Conservation (phyloP, 2,888 invertebrate genomes). For the Drosophila subsilvestris region DNA sequence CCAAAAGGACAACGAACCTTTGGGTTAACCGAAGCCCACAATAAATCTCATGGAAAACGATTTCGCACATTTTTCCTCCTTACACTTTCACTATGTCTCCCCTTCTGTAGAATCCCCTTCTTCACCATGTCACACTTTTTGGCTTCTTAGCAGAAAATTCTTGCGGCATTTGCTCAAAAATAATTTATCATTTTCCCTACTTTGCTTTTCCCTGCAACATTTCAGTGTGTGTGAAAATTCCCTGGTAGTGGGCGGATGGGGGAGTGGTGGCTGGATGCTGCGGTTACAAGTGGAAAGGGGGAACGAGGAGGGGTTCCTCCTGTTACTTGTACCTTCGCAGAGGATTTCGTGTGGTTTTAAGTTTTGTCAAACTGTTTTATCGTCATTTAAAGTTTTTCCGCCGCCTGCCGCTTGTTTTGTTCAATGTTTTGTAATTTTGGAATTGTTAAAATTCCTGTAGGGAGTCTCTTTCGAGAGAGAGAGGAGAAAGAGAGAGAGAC, state of each 20-base stretch:
- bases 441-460: constrained; percentile 55
- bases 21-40: constrained; percentile 83
- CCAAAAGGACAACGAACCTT: constrained; percentile 41
- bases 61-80: constrained; percentile 72
- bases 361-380: constrained; percentile 60
- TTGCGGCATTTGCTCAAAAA: constrained; percentile 73
- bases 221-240: constrained; percentile 48
- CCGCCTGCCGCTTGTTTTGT: constrained; percentile 24
- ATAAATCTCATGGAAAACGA: constrained; percentile 84
- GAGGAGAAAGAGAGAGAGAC: neutral
- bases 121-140: constrained; percentile 17
- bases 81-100: constrained; percentile 5
- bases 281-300: neutral
- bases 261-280: neutral
- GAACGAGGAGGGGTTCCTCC: neutral
- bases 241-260: constrained; percentile 16
- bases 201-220: constrained; percentile 31
- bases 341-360: constrained; percentile 55
- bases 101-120: neutral
- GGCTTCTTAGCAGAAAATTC: constrained; percentile 73
- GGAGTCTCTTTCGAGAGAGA: neutral
- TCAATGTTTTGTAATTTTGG: constrained; percentile 55
- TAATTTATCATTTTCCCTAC: constrained; percentile 75
- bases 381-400: constrained; percentile 60
- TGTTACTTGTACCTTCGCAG: constrained; percentile 60